phyloP scores from a whole-genome alignment of 2,888 invertebrate species.

The Himalopsyche anomala region DNA sequence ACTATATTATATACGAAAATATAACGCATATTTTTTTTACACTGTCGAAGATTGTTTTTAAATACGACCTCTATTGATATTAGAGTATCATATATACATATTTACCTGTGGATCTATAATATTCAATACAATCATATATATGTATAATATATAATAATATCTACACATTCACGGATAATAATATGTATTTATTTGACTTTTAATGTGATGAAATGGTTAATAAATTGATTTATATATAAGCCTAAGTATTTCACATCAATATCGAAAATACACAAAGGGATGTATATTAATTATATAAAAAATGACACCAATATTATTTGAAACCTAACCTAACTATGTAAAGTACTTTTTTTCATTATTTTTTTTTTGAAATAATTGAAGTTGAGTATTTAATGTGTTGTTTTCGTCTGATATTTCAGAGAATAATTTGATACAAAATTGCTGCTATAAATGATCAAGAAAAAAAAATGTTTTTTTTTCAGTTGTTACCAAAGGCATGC shows the following conservation, averaged over 20 bases:
- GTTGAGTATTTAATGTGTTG: slow-evolving; percentile 26
- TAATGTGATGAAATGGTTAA: background rate
- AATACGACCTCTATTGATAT: slow-evolving; percentile 47
- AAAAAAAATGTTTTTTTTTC: background rate
- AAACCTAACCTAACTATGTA: slow-evolving; percentile 52
- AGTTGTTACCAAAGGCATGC: background rate
- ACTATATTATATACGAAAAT: background rate
- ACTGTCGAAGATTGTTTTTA: slow-evolving; percentile 53
- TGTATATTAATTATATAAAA: slow-evolving; percentile 60
- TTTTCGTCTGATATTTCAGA: slow-evolving; percentile 24
- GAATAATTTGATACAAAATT: too few relatives aligned
- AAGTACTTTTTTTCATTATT: slow-evolving; percentile 45
- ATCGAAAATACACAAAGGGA: slow-evolving; percentile 63
- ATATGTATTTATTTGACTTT: slow-evolving; percentile 8
- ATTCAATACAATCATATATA: background rate
- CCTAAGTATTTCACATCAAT: slow-evolving; percentile 59
- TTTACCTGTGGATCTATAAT: background rate
- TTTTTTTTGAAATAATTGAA: slow-evolving; percentile 47
- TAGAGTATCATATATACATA: slow-evolving; percentile 35
- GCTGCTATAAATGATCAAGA: too few relatives aligned
- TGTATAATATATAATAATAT: background rate
- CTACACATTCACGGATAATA: slow-evolving; percentile 2
- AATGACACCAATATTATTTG: slow-evolving; percentile 57
- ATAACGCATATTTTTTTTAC: slow-evolving; percentile 6
- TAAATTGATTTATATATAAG: background rate